Evolutionary conservation across 2,888 invertebrate species (phyloP).

Genomic region (Clunio marinus): DNA sequence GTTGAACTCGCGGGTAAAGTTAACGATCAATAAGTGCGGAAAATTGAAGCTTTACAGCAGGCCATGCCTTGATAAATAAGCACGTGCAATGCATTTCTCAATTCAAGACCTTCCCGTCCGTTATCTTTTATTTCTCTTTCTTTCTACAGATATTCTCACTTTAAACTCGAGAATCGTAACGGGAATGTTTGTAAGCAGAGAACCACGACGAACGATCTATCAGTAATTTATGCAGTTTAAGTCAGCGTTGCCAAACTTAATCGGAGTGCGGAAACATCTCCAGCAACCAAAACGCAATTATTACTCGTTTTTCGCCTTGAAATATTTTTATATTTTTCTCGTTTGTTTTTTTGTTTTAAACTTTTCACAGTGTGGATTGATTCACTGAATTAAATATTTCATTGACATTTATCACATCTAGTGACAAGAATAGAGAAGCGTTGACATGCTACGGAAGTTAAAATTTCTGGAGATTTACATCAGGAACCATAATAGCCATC

Average conservation of each 20-base stretch:
- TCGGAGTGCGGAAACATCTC: neutral
- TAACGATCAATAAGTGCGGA: neutral
- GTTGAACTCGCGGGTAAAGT: neutral
- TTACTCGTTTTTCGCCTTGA: conserved; percentile 32
- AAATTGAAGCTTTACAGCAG: too few species aligned
- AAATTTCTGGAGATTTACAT: neutral
- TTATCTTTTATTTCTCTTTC: neutral
- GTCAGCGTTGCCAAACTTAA: conserved; percentile 25
- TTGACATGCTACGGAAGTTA: neutral
- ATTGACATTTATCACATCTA: neutral
- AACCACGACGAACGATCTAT: neutral
- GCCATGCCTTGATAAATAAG: neutral
- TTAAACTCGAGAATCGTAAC: neutral
- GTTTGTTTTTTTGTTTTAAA: neutral
- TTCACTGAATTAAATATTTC: conserved; percentile 4
- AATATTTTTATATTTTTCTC: neutral
- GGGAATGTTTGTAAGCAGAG: neutral
- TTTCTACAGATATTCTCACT: neutral
- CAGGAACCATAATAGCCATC: too few species aligned
- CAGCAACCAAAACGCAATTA: conserved; percentile 27
- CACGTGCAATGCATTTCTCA: neutral
- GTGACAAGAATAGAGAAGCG: neutral
- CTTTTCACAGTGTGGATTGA: neutral
- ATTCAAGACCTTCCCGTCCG: neutral
- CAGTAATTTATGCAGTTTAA: neutral